Evolutionary conservation across 2,113 vertebrate genomes (phyloP).

Genomic region (Proterorhinus semilunaris): DNA sequence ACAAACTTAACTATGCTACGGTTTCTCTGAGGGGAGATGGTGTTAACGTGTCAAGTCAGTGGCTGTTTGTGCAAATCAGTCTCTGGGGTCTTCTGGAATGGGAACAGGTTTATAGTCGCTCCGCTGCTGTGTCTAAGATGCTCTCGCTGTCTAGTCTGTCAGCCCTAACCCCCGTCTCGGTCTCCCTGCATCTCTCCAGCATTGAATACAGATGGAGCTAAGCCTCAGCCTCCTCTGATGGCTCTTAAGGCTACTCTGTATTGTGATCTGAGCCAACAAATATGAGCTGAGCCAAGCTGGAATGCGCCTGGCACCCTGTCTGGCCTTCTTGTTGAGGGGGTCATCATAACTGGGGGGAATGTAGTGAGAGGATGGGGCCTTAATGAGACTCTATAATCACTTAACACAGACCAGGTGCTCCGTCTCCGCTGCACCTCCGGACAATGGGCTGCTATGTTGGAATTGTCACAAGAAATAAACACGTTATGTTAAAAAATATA

Average conservation of each 20-base stretch:
- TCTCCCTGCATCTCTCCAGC: constrained; percentile 38
- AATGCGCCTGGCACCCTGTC: constrained; percentile 66
- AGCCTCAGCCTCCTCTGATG: constrained; percentile 50
- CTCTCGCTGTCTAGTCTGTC: constrained; percentile 51
- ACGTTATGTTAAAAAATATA: constrained; percentile 50
- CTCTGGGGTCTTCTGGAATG: constrained; percentile 12
- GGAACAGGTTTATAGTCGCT: constrained; percentile 14
- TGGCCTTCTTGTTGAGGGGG: constrained; percentile 32
- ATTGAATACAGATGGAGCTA: constrained; percentile 63
- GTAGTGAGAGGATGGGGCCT: constrained; percentile 44
- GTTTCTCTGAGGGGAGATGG: constrained; percentile 6
- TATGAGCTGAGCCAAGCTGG: constrained; percentile 61
- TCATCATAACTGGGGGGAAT: constrained; percentile 54
- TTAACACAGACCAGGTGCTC: constrained; percentile 67
- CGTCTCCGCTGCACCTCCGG: constrained; percentile 39
- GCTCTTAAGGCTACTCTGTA: constrained; percentile 50
- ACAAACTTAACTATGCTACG: neutral
- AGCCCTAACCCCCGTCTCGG: constrained; percentile 43
- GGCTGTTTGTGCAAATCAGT: constrained; percentile 1
- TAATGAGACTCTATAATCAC: constrained; percentile 69
- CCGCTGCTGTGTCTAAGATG: constrained; percentile 45
- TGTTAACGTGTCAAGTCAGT: constrained; percentile 53
- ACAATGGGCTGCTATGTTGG: constrained; percentile 51
- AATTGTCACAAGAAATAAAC: constrained; percentile 40
- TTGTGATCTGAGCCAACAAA: constrained; percentile 57